Base-by-base conservation (phyloP, 2,113 vertebrate genomes). In the Lycocorax pyrrhopterus region DNA sequence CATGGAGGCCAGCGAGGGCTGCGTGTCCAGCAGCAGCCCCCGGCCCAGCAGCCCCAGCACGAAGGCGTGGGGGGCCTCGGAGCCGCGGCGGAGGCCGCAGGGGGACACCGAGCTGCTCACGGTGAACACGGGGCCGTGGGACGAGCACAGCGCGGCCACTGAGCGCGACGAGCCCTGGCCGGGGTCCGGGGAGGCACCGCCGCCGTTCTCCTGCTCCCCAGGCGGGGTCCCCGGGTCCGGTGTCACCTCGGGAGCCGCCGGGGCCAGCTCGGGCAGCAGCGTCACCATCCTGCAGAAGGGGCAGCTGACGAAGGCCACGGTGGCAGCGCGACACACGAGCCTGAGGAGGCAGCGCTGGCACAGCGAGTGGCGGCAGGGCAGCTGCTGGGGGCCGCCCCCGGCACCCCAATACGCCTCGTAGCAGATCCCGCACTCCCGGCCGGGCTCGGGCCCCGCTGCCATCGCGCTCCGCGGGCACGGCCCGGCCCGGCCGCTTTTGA, bases 371-470 rank as follows among this genome's bases (percentile, higher is more conserved):
- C 52, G 80, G 53, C 97, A 97, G 32, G 86, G 79, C 46, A 98
- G 93, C 39, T 71, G 84, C 68, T 93, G 97, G 1, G 96, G 97
- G 8, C 35, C 82, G 2, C 72, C 84, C 27, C 82, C 72, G 0
- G 68, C 9, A 0, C 43, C 93, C 78, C 87, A 22, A 6, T 80
- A 97, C 1, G 80, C 43, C 73, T 97, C 97, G 6, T 95, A 97
- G 95, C 97, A 97, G 77, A 97, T 97, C 39, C 92, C 80, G 9
- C 97, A 97, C 82, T 97, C 97, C 9, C 74, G 56, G 5, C 37
- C 3, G 3, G 17, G 6, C 73, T 85, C 84, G 1, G 35, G 78
- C 77, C 63, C 77, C 13, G 11, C 35, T 3, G 66, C 76, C 82
- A 83, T 92, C 47, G 52, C 3, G 32, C 52, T 47, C 12, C 6